Percentiles rank a stretch among this genome's conserved stretches.
Conservation (phyloP, 2,888 invertebrate species). For the Brenthis ino region DNA sequence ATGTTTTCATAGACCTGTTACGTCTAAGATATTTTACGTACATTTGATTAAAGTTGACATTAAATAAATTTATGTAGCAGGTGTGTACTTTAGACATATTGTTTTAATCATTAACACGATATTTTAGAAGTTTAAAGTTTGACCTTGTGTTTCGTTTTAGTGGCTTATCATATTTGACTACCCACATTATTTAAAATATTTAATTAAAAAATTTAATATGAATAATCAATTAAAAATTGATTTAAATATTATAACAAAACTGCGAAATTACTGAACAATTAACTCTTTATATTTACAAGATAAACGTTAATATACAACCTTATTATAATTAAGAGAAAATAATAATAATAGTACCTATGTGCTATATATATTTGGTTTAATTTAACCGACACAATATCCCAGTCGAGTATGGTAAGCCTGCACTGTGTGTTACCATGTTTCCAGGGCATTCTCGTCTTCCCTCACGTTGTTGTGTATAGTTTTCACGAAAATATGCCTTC, state of each 20-base stretch:
- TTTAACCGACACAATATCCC: not conserved
- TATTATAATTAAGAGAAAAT: too few species aligned
- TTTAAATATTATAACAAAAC: too few species aligned
- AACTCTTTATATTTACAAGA: too few species aligned
- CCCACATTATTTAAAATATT: not conserved
- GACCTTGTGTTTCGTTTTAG: constrained; percentile 45
- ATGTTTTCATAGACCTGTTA: constrained; percentile 34
- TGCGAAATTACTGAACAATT: too few species aligned
- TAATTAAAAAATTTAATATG: not conserved
- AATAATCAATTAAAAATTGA: too few species aligned
- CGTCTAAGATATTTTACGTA: constrained; percentile 18
- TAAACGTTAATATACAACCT: too few species aligned
- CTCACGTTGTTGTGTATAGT: constrained; percentile 70
- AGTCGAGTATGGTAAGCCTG: constrained; percentile 37
- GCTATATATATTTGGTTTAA: not conserved
- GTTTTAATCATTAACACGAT: constrained; percentile 52
- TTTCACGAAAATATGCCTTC: constrained; percentile 39
- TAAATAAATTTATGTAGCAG: constrained; percentile 31
- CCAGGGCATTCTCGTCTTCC: constrained; percentile 74
- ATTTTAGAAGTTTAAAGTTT: constrained; percentile 44
- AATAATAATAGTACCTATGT: too few species aligned
- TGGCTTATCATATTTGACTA: constrained; percentile 23
- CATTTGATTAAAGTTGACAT: constrained; percentile 25
- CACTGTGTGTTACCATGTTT: constrained; percentile 64
- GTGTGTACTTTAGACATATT: constrained; percentile 39